Conservation (phyloP, 2,797 vertebrate species). For the Falco naumanni region DNA sequence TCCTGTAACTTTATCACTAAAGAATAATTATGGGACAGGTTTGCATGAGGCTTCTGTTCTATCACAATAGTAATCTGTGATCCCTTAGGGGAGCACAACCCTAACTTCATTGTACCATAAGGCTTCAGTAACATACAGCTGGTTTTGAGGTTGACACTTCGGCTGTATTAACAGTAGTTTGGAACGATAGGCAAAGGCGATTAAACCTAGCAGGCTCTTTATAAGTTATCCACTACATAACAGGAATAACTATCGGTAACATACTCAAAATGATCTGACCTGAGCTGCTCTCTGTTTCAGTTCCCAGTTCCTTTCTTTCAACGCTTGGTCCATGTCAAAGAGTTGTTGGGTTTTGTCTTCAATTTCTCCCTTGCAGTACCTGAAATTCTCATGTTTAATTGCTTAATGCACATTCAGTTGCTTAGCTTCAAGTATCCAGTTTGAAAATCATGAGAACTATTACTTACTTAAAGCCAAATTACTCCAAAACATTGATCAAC, state of each 20-base stretch:
- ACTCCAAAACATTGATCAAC: not conserved
- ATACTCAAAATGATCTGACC: conserved; percentile 75
- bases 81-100: not conserved
- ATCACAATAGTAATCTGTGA: not conserved
- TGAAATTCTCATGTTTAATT: conserved; percentile 71
- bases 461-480: not conserved
- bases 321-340: conserved; percentile 86
- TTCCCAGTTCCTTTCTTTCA: conserved; percentile 94
- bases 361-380: conserved; percentile 88
- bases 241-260: not conserved
- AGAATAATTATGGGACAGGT: not conserved
- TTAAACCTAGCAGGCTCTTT: not conserved
- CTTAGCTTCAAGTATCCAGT: not conserved
- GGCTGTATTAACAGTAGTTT: not conserved
- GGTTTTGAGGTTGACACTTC: not conserved
- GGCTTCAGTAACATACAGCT: not conserved
- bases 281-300: conserved; percentile 92
- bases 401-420: not conserved
- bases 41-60: not conserved
- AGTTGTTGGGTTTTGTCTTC: conserved; percentile 91
- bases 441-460: not conserved
- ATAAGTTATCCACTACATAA: not conserved
- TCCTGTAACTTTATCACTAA: not conserved
- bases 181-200: not conserved
- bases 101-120: not conserved